Percentiles rank a stretch among this genome's conserved stretches.
Evolutionary conservation across 2,113 vertebrate genomes (phyloP).

Genomic region (Lanius collurio): DNA sequence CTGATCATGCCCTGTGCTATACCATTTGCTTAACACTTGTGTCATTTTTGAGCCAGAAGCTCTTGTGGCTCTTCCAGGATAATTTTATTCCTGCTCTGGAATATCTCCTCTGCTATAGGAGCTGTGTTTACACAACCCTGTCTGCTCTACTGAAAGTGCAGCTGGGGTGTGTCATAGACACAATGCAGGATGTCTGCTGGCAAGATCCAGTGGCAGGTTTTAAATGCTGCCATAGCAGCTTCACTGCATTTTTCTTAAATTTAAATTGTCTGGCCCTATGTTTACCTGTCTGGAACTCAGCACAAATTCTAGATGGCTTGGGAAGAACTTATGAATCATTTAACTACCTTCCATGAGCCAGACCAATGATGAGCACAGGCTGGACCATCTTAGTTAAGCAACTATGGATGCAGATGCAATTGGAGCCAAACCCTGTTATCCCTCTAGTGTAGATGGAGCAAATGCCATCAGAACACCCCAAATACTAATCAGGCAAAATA

Average conservation of each 20-base stretch:
- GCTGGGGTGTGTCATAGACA: not conserved
- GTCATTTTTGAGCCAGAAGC: not conserved
- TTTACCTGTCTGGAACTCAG: not conserved
- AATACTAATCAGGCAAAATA: not conserved
- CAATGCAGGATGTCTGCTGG: not conserved
- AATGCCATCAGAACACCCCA: not conserved
- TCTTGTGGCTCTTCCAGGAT: not conserved
- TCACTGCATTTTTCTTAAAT: not conserved
- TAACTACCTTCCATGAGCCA: not conserved
- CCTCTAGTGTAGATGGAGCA: not conserved
- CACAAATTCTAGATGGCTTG: not conserved
- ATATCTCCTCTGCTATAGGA: not conserved
- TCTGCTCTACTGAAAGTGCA: not conserved
- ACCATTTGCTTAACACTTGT: fast-evolving
- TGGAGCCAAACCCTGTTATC: not conserved
- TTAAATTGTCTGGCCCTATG: not conserved
- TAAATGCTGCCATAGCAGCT: not conserved
- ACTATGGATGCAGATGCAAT: not conserved
- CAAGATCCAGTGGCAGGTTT: not conserved
- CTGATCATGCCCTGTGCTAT: not conserved
- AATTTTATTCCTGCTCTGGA: not conserved
- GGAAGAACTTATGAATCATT: not conserved
- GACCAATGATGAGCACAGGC: not conserved
- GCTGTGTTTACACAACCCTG: not conserved
- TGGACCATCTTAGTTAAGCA: not conserved